Evolutionary conservation across 2,113 vertebrate species (phyloP), one percentile per base, ranked within the genome.

Genomic region (Taxidea taxus): DNA sequence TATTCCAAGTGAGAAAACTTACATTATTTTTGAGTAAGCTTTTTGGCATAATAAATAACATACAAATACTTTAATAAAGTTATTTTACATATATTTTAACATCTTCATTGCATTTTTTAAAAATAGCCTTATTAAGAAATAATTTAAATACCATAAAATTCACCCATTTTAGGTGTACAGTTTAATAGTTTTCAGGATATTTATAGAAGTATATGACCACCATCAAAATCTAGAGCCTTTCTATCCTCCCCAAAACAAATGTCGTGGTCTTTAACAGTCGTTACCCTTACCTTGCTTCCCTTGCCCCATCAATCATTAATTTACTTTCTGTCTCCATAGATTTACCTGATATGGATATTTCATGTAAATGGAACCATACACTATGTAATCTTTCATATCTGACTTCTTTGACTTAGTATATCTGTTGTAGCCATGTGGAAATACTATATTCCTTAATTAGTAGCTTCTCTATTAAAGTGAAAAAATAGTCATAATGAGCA

Each of bases 141-240:
- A 87, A 87, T 89, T 89, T 96, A 75, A 49, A 84, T 90, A 34
- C 81, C 13, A 92, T 87, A 91, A 93, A 93, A 49, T 90, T 62
- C 16, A 77, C 37, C 6, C 31, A 44, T 80, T 91, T 60, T 94
- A 90, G 49, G 29, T 85, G 34, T 80, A 27, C 16, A 62, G 27
- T 31, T 80, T 31, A 49, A 4, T 91, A 9, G 7, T 78, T 91
- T 93, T 91, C 92, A 75, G n/a, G 29, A n/a, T 51, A 81, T 58
- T 80, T 72, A 80, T 39, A 88, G 77, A 68, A 3, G 72, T 70
- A 11, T 70, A 47, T 82, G 49, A 29, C 44, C 51, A 78, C 51
- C 72, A 70, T 16, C 16, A 78, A 7, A 12, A 75, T 84, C 27
- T 75, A 90, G 39, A 94, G 37, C 23, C 58, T 86, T 94, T 95